Percentiles rank a stretch among this genome's conserved stretches.
phyloP scores from a whole-genome alignment of 2,888 invertebrate genomes.

The Drosophila phalerata region DNA sequence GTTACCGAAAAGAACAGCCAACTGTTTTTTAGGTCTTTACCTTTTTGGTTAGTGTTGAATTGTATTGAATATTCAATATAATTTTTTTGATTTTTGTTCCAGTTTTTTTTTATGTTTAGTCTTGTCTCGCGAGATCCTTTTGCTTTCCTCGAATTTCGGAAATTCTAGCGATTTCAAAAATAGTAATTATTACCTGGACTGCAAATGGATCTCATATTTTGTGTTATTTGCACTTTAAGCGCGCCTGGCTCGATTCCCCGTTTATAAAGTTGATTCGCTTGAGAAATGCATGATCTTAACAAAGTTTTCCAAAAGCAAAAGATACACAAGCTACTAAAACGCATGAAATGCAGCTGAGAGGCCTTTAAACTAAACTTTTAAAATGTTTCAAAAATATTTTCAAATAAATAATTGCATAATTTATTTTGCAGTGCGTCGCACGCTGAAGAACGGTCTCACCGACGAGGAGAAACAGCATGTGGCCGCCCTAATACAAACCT shows the following conservation, averaged over 20 bases:
- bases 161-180: not conserved
- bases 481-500: conserved; percentile 91
- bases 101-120: conserved; percentile 27
- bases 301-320: conserved; percentile 14
- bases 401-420: not conserved
- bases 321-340: conserved; percentile 23
- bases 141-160: conserved; percentile 6
- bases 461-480: conserved; percentile 93
- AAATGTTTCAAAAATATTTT: conserved; percentile 4
- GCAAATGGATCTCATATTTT: conserved; percentile 33
- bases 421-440: conserved; percentile 89
- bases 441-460: conserved; percentile 92
- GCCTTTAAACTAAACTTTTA: not conserved
- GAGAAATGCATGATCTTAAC: conserved; percentile 40
- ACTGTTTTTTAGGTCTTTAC: conserved; percentile 59
- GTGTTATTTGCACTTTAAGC: conserved; percentile 20
- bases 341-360: conserved; percentile 38
- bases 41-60: conserved; percentile 67
- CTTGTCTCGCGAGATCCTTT: conserved; percentile 22
- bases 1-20: conserved; percentile 52
- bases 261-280: conserved; percentile 9
- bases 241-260: conserved; percentile 29
- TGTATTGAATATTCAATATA: conserved; percentile 27
- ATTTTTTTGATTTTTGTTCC: conserved; percentile 44
- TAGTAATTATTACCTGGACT: conserved; percentile 1